phyloP scores from a whole-genome alignment of 1,140 invertebrate species.

The Caenorhabditis elegans region WBcel235 BX284604.4:11789501-11790000 shows the following conservation, averaged over 20 bases:
- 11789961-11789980: not conserved
- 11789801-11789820: conserved; percentile 1
- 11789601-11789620: no score
- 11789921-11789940: not conserved
- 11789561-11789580: not conserved
- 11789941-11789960: conserved; percentile 15
- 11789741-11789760: not conserved
- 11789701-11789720: conserved; percentile 17
- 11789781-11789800: conserved; percentile 23
- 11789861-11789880: conserved; percentile 22
- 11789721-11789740: not conserved
- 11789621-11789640: conserved; percentile 17
- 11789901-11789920: conserved; percentile 9
- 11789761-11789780: conserved; percentile 9
- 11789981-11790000: conserved; percentile 23
- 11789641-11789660: not conserved
- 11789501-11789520: no score
- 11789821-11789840: conserved; percentile 18
- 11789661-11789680: not conserved
- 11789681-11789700: not conserved
- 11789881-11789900: not conserved
- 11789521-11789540: no score
- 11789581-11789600: not conserved
- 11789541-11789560: not conserved
- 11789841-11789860: conserved; percentile 5